Base-by-base conservation (phyloP, 2,888 invertebrate genomes). In the Thalpophila matura region DNA sequence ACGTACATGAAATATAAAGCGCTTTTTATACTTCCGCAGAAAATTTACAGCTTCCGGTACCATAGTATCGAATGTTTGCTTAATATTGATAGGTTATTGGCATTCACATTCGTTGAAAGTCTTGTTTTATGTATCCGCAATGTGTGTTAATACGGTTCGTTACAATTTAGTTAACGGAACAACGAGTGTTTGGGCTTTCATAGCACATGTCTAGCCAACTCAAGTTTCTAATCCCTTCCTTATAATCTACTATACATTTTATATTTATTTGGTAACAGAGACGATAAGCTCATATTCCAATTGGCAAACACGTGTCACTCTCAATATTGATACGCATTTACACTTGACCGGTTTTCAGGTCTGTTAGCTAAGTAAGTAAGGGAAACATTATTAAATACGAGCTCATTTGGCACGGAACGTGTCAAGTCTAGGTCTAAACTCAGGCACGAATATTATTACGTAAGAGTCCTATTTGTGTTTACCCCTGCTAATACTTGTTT, bases 201-300 rank as follows among this genome's bases (percentile, higher is more conserved):
- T 46, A 29, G 22, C n/a, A n/a, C n/a, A n/a, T 20, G 12, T 35
- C 20, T 58, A 40, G n/a, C 18, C 31, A 51, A 50, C 29, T 43
- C 22, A 50, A 37, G 7, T 54, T 59, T 45, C 37, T 31, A 60
- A 54, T 54, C n/a, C 37, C 20, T 45, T 20, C 18, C 33, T 59
- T 42, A 47, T 58, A 42, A 14, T 12, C 12, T 20, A n/a, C 50
- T 37, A 22, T 10, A 18, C 18, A 26, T 7, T 53, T 16, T 37
- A 37, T 18, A 20, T 35, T 14, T 47, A 53, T 45, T 38, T 27
- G 38, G 14, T 24, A 42, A 57, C 31, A 43, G 50, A 58, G 14
- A 49, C 43, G 54, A 29, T 53, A 46, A 62, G 43, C 55, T 75
- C 63, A 55, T 57, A 58, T 71, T 71, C 64, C 57, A 59, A 58